Conservation (phyloP, 2,888 invertebrate species). For the Odontocolon sp. region DNA sequence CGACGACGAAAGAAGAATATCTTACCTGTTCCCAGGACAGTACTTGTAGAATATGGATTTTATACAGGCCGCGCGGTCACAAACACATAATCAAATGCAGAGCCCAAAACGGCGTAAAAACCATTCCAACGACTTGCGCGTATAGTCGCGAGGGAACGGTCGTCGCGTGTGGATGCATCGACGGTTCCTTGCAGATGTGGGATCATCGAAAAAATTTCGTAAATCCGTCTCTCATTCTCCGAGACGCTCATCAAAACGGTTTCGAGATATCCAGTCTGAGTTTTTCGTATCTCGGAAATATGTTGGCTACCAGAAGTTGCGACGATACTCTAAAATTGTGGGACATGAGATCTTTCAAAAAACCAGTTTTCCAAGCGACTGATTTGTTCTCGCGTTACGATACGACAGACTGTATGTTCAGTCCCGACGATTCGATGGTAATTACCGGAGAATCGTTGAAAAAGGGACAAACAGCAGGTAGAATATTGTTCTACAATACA, state of each 20-base stretch:
- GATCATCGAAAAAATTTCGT: slow-evolving; percentile 96
- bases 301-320: slow-evolving; percentile 90
- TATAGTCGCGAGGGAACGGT: slow-evolving; percentile 93
- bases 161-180: slow-evolving; percentile 95
- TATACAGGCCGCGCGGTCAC: slow-evolving; percentile 90
- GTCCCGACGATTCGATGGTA: slow-evolving; percentile 95
- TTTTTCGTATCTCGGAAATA: slow-evolving; percentile 93
- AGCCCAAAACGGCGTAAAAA: slow-evolving; percentile 92
- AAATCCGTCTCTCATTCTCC: slow-evolving; percentile 89
- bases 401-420: slow-evolving; percentile 89
- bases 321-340: slow-evolving; percentile 98
- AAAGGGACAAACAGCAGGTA: slow-evolving; percentile 85
- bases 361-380: slow-evolving; percentile 86
- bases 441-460: slow-evolving; percentile 93
- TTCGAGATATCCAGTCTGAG: slow-evolving; percentile 91
- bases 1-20: slow-evolving; percentile 94
- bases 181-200: slow-evolving; percentile 99
- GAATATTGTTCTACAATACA: slow-evolving; percentile 90
- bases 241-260: slow-evolving; percentile 91
- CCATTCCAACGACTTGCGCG: slow-evolving; percentile 91
- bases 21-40: slow-evolving; percentile 97
- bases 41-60: slow-evolving; percentile 95
- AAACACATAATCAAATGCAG: slow-evolving; percentile 93
- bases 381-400: slow-evolving; percentile 92
- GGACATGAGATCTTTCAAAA: slow-evolving; percentile 93